A percentile compares a stretch with the other conserved stretches of the same genome.
These are phyloP conservation scores for Drosophila aff. DNA, from an alignment of 1,140 invertebrate species.

Conservation along the genomic window DNA sequence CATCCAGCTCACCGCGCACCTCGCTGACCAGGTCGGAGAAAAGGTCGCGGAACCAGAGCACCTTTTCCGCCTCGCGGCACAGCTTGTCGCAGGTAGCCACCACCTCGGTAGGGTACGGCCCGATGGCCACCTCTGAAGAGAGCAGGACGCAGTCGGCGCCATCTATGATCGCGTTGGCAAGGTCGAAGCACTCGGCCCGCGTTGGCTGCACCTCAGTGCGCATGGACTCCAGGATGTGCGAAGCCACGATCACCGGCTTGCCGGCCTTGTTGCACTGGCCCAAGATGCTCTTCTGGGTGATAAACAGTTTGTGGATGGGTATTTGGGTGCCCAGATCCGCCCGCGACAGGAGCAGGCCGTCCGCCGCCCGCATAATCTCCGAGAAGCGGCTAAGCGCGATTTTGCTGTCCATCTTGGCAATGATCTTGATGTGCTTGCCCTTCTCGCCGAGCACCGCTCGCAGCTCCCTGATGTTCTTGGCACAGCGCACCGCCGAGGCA, in stretches of 20 bases:
- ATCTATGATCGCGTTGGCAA: slow-evolving; percentile 98
- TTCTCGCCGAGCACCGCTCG: slow-evolving; percentile 94
- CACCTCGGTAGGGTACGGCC: slow-evolving; percentile 95
- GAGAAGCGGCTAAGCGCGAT: slow-evolving; percentile 97
- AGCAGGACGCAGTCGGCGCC: slow-evolving; percentile 99
- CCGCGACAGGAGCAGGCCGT: slow-evolving; percentile 98
- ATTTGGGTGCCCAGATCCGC: slow-evolving; percentile 99
- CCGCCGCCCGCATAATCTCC: slow-evolving; percentile 96
- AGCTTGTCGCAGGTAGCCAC: slow-evolving; percentile 97
- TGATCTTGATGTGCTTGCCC: slow-evolving; percentile 96
- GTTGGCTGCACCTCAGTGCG: slow-evolving; percentile 97
- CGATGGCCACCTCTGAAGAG: slow-evolving; percentile 99
- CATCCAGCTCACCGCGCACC: slow-evolving; percentile 92
- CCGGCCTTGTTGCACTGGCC: slow-evolving; percentile 95
- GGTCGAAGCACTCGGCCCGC: slow-evolving; percentile 97
- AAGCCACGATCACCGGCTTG: slow-evolving; percentile 98
- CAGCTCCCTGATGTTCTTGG: slow-evolving; percentile 94
- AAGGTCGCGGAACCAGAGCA: slow-evolving; percentile 96
- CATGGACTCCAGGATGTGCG: slow-evolving; percentile 99
- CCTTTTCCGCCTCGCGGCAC: slow-evolving; percentile 98
- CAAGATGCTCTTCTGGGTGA: slow-evolving; percentile 98
- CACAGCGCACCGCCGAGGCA: slow-evolving; percentile 98
- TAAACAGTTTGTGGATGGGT: slow-evolving; percentile 98
- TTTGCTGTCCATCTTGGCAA: slow-evolving; percentile 98
- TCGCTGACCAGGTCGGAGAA: slow-evolving; percentile 92